phyloP scores from a whole-genome alignment of 2,113 vertebrate genomes.

The Aplodontia rufa region DNA sequence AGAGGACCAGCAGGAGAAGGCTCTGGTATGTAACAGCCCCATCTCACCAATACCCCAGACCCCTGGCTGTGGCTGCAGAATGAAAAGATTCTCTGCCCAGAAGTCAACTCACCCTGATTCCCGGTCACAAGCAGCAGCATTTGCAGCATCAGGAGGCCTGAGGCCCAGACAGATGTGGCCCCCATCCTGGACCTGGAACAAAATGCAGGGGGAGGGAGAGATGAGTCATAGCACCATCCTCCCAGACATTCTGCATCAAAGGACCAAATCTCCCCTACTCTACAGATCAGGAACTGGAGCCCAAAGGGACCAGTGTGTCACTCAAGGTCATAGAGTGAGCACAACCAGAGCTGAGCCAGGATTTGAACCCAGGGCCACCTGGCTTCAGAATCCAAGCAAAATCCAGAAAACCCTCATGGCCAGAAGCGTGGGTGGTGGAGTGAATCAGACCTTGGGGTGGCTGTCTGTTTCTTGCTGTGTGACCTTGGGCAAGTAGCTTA shows the following conservation, averaged over 20 bases:
- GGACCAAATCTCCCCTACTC: not conserved
- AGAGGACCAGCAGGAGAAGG: slow-evolving; percentile 40
- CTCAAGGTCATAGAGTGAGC: not conserved
- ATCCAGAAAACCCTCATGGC: not conserved
- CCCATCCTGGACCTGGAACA: slow-evolving; percentile 82
- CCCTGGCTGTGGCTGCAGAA: not conserved
- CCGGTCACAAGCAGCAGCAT: slow-evolving; percentile 76
- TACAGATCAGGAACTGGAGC: not conserved
- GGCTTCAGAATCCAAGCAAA: not conserved
- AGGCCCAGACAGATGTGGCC: slow-evolving; percentile 74
- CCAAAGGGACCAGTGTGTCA: not conserved
- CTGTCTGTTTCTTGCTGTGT: slow-evolving; percentile 21
- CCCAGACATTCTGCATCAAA: not conserved
- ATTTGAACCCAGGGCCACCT: not conserved
- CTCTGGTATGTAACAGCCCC: slow-evolving; percentile 17
- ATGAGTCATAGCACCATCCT: not conserved
- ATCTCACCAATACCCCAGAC: not conserved
- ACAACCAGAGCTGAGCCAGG: not conserved
- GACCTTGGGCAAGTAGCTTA: slow-evolving; percentile 16
- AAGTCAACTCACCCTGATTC: slow-evolving; percentile 82
- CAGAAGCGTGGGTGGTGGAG: not conserved
- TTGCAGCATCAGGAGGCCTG: slow-evolving; percentile 78
- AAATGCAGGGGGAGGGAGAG: not conserved
- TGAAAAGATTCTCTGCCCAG: not conserved
- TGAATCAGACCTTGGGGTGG: not conserved